Base-by-base conservation (phyloP, 2,113 vertebrate species). In the Gorilla gorilla region DNA sequence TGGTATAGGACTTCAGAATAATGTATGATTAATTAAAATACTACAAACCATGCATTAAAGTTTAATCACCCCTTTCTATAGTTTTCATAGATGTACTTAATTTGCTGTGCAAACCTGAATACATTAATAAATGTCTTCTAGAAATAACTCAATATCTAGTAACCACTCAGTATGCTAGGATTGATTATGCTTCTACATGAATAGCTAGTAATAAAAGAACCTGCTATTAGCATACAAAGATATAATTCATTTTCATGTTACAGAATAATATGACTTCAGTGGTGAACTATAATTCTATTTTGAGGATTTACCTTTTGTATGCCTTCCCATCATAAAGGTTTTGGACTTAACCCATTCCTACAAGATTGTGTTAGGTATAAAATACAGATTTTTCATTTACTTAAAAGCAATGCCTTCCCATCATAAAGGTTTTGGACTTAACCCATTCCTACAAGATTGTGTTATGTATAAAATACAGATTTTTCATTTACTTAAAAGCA, bases 71-170 rank as follows among this genome's bases (percentile, higher is more conserved):
- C 17, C 17, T 52, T 88, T 80, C 32, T 79, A 73, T 61, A 89
- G 57, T 89, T 79, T 84, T 73, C n/a, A 95, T 35, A 90, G 92
- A 95, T 94, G 70, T 3, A 17, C 72, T 89, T 97, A 98, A 98
- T 97, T 98, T 22, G 5, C 89, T 96, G n/a, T 90, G 75, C 66
- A 97, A 98, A 96, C 30, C 0, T 91, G 93, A 98, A 98, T 90
- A 96, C 38, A 95, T 98, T 97, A 98, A 97, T 97, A 76, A 0
- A 2, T 30, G 55, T 97, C 86, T 97, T 96, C 96, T 98, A 80
- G 88, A 98, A 98, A 98, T 93, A 98, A 78, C 64, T 98, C 94
- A 96, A 83, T 95, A 97, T 92, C 91, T 90, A 97, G 87, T 5
- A 98, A 89, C 84, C 25, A 79, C 75, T 98, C 95, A 96, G 88